Conservation (phyloP, 37 sponge, comb jelly and placozoan genomes). For the Cladorhizidae sp. region DNA sequence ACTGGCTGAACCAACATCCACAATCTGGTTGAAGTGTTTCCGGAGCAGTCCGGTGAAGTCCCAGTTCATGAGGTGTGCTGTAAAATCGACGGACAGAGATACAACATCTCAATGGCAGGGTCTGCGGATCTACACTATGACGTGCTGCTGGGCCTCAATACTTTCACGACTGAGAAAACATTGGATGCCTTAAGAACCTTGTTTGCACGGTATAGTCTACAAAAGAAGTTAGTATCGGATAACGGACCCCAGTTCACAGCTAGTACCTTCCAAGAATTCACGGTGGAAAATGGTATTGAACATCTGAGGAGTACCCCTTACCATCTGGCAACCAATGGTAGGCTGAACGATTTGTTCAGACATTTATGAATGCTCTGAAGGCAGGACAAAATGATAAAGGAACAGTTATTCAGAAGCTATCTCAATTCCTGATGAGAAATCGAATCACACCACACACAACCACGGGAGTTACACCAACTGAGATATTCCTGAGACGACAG, state of each 20-base stretch:
- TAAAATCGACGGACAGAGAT: too few species aligned
- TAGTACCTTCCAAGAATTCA: neutral
- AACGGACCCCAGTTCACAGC: constrained; percentile 20
- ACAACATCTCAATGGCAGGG: too few species aligned
- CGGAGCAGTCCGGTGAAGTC: too few species aligned
- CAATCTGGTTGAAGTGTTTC: too few species aligned
- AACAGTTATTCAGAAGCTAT: neutral
- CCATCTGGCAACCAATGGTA: constrained; percentile 22
- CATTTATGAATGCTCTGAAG: constrained; percentile 8
- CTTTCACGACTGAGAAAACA: constrained; percentile 1
- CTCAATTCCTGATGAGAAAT: constrained; percentile 1
- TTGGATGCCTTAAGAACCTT: constrained; percentile 1
- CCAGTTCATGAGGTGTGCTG: too few species aligned
- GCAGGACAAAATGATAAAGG: neutral
- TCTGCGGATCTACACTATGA: too few species aligned
- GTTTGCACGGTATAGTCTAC: constrained; percentile 36
- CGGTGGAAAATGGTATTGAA: neutral
- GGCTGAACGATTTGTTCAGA: constrained; percentile 26
- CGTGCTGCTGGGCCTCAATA: too few species aligned
- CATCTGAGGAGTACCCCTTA: constrained; percentile 5
- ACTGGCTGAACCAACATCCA: too few species aligned
- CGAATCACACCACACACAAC: constrained; percentile 8
- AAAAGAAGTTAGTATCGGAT: constrained; percentile 18
- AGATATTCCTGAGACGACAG: constrained; percentile 1
- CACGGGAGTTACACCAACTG: constrained; percentile 9